phyloP scores from a whole-genome alignment of 64 coral and sea anemone species.

The Hydrozoanthus tunicans region DNA sequence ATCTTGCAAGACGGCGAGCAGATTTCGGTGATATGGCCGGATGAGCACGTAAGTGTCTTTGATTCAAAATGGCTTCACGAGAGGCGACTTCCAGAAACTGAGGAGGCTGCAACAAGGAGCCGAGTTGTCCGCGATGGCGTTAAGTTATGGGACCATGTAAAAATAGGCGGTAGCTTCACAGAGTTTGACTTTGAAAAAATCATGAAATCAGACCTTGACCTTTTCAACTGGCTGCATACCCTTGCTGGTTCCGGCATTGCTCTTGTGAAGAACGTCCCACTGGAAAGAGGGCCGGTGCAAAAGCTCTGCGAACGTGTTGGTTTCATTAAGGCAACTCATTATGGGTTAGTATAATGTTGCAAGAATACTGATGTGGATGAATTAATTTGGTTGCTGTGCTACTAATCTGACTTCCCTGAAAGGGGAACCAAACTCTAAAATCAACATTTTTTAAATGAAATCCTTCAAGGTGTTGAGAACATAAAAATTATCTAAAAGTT shows the following conservation, averaged over 20 bases:
- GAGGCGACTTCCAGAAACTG: slow-evolving; percentile 34
- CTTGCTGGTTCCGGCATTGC: slow-evolving; percentile 64
- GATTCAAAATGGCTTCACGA: slow-evolving; percentile 66
- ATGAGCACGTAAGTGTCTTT: slow-evolving; percentile 67
- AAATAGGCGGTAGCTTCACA: slow-evolving; percentile 61
- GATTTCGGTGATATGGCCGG: slow-evolving; percentile 66
- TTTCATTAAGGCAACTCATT: slow-evolving; percentile 64
- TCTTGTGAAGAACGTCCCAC: slow-evolving; percentile 40
- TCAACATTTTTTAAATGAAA: no score
- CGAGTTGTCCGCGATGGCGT: slow-evolving; percentile 45
- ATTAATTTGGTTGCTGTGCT: background rate
- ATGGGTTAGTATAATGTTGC: slow-evolving; percentile 54
- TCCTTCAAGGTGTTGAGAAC: background rate
- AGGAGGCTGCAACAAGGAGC: background rate
- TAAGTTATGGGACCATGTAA: slow-evolving; percentile 29
- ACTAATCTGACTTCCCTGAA: background rate
- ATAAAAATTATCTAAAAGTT: background rate
- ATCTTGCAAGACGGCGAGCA: slow-evolving; percentile 43
- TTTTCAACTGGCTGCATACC: slow-evolving; percentile 69
- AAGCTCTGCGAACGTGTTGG: slow-evolving; percentile 54
- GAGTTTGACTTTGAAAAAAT: slow-evolving; percentile 45
- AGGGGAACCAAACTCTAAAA: no score
- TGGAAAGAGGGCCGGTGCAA: background rate
- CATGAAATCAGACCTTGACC: slow-evolving; percentile 41
- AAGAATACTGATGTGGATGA: background rate